These are phyloP conservation scores for Troides aeacus DNA, from an alignment of 2,888 invertebrate genomes.

Conservation along the genomic window DNA sequence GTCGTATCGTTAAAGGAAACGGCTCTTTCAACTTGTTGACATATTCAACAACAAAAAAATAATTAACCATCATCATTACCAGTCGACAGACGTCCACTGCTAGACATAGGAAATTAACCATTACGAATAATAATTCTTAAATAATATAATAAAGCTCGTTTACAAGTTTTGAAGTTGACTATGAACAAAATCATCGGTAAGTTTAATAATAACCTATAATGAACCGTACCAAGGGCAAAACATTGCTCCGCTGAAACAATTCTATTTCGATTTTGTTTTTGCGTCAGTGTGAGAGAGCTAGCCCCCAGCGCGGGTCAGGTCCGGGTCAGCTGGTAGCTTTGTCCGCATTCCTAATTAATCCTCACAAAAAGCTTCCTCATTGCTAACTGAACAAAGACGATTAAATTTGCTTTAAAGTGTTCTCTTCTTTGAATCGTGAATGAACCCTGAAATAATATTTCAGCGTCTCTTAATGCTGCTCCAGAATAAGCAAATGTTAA, in stretches of 20 bases:
- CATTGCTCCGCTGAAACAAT: neutral
- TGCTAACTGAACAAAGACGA: constrained; percentile 21
- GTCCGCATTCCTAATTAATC: constrained; percentile 26
- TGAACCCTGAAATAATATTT: constrained; percentile 7
- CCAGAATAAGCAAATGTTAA: too few species aligned
- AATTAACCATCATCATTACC: too few species aligned
- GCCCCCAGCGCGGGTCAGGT: constrained; percentile 10
- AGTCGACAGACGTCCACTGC: too few species aligned
- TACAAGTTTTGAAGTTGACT: neutral
- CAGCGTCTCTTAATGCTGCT: neutral
- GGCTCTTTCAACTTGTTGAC: neutral
- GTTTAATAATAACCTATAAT: neutral
- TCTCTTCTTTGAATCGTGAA: neutral
- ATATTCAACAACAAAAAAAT: neutral
- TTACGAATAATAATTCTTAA: too few species aligned
- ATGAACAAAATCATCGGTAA: neutral
- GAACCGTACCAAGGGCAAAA: neutral
- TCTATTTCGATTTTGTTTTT: constrained; percentile 14
- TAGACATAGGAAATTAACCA: too few species aligned
- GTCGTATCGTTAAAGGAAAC: neutral
- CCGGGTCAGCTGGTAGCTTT: constrained; percentile 24
- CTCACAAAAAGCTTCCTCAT: constrained; percentile 22
- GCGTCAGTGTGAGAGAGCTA: constrained; percentile 14
- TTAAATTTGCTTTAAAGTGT: constrained; percentile 12
- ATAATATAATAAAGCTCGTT: too few species aligned